Percentiles rank a stretch among this genome's conserved stretches.
Evolutionary conservation across 2,888 invertebrate genomes (phyloP).

Genomic region (Digitonthophagus gazella): DNA sequence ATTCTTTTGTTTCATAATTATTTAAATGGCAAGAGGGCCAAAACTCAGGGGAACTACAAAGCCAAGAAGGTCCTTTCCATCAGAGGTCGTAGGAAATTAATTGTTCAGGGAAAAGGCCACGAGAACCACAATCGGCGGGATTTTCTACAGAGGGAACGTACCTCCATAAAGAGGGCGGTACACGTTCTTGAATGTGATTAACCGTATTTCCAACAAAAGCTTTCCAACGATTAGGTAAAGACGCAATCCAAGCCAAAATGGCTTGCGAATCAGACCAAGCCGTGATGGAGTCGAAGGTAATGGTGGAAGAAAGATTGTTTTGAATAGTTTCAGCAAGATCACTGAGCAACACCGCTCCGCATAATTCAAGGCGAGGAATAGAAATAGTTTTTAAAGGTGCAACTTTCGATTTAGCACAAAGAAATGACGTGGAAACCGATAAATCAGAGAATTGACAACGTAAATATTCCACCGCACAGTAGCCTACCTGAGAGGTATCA

Average conservation of each 20-base stretch:
- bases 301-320: background rate
- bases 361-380: conserved; percentile 17
- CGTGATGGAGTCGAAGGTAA: background rate
- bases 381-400: conserved; percentile 15
- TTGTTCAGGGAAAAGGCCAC: too few species aligned
- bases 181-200: conserved; percentile 16
- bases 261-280: conserved; percentile 27
- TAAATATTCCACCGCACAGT: too few species aligned
- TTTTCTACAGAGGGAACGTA: conserved; percentile 24
- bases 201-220: conserved; percentile 25
- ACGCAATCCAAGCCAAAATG: conserved; percentile 22
- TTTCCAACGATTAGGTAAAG: conserved; percentile 20
- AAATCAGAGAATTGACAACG: too few species aligned
- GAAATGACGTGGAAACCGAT: conserved; percentile 2
- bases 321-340: conserved; percentile 2
- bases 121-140: background rate
- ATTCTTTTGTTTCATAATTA: too few species aligned
- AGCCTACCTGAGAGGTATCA: conserved; percentile 2
- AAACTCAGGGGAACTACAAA: too few species aligned
- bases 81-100: too few species aligned
- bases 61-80: too few species aligned
- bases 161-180: conserved; percentile 18
- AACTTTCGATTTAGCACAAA: conserved; percentile 16
- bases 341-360: background rate
- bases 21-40: too few species aligned